Evolutionary conservation across 2,797 vertebrate genomes (phyloP), one percentile per base, ranked within the genome.

Genomic region (Thalassophryne amazonica): DNA sequence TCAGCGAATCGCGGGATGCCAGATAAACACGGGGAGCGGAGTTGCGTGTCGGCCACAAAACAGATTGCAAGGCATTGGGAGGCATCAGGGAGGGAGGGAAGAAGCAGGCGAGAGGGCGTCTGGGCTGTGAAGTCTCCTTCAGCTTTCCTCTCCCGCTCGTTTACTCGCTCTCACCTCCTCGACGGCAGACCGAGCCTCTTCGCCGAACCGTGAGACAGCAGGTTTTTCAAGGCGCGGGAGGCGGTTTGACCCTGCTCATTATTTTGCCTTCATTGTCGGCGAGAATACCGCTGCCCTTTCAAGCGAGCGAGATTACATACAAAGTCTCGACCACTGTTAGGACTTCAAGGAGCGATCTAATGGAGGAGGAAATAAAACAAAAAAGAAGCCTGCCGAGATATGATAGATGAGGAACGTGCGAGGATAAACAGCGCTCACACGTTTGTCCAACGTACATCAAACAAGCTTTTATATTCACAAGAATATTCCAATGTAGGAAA

Each of bases 61-160:
- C 82, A 87, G 82, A 88, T 73, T 85, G 82, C 63, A 81, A 76
- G 78, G 40, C 69, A 4, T 70, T 65, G 36, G 74, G 81, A 81
- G 80, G 72, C 40, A 33, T 42, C 17, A 33, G 38, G 29, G 45
- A 18, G 57, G 36, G 21, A 53, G 58, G 27, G 52, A 37, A 17
- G 42, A 55, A 52, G 20, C 42, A 28, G 72, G 57, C 29, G 10
- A n/a, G 32, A 60, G 65, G 67, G 49, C 5, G 58, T 58, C 60
- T 55, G 49, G 66, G 66, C 62, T 28, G 28, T 60, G 69, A 83
- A 79, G 72, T 76, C 61, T 60, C 60, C 46, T 66, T 69, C 54
- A 36, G 64, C 52, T 60, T 68, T 63, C 33, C 49, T 40, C 22
- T 29, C 58, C 33, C 11, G 41, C 43, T 37, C 46, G 63, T 60